Evolutionary conservation across 1,140 invertebrate genomes (phyloP).

Genomic region (Drosophila carrolli): DNA sequence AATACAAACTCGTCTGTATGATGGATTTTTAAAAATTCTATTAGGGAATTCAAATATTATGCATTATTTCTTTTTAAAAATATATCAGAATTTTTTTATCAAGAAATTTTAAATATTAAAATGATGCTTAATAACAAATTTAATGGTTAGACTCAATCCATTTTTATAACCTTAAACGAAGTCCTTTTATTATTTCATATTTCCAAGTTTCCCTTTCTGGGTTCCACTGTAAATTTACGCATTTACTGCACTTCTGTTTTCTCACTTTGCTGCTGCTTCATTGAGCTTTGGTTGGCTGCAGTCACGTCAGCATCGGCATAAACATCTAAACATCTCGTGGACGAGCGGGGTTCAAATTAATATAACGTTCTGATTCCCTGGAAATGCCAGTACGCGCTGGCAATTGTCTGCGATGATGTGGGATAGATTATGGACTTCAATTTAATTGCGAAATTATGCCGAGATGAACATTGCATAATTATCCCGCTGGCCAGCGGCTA

Average conservation of each 20-base stretch:
- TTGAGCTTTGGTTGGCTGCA: constrained; percentile 77
- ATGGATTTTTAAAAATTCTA: not conserved
- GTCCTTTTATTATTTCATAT: not conserved
- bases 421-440: constrained; percentile 44
- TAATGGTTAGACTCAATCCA: too few relatives aligned
- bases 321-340: constrained; percentile 13
- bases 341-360: constrained; percentile 62
- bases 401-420: constrained; percentile 45
- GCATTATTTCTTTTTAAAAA: too few relatives aligned
- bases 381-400: constrained; percentile 49
- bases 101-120: too few relatives aligned
- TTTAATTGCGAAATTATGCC: constrained; percentile 52
- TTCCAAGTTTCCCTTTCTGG: too few relatives aligned
- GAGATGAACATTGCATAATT: constrained; percentile 46
- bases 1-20: not conserved
- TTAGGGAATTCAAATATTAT: too few relatives aligned
- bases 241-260: constrained; percentile 22
- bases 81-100: too few relatives aligned
- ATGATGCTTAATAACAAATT: too few relatives aligned
- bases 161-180: too few relatives aligned
- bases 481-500: constrained; percentile 4
- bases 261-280: constrained; percentile 44
- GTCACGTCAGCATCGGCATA: constrained; percentile 63
- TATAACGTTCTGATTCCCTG: constrained; percentile 75
- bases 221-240: constrained; percentile 18